A percentile compares a stretch with the other conserved stretches of the same genome.
phyloP scores from a whole-genome alignment of 2,888 invertebrate genomes.

The Chloroclysta siterata region DNA sequence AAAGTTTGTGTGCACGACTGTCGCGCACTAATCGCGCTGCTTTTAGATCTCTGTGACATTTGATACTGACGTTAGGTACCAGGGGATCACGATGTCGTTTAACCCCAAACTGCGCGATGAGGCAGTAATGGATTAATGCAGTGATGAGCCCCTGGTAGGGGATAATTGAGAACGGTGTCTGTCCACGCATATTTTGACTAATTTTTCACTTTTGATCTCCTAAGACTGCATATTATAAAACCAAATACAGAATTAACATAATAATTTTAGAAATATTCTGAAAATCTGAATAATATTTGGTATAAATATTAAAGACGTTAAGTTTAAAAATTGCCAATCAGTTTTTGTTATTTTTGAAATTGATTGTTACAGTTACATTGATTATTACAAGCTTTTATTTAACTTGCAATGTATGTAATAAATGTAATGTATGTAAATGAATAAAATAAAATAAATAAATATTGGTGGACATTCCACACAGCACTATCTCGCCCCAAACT shows the following conservation, averaged over 20 bases:
- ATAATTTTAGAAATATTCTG: background rate
- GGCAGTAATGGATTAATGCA: slow-evolving; percentile 71
- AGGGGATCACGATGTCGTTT: slow-evolving; percentile 70
- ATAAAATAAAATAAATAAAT: too few species aligned
- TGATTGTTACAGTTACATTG: too few species aligned
- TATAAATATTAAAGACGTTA: too few species aligned
- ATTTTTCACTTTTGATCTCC: slow-evolving; percentile 21
- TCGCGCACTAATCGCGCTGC: slow-evolving; percentile 60
- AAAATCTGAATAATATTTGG: background rate
- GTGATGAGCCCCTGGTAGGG: slow-evolving; percentile 30
- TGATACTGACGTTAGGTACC: slow-evolving; percentile 69
- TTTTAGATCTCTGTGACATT: slow-evolving; percentile 73
- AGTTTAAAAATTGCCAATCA: too few species aligned
- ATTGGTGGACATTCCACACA: too few species aligned
- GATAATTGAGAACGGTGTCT: slow-evolving; percentile 16
- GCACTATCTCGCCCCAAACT: too few species aligned
- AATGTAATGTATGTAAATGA: too few species aligned
- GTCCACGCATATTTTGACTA: slow-evolving; percentile 19
- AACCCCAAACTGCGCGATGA: slow-evolving; percentile 74
- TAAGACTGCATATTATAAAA: slow-evolving; percentile 20
- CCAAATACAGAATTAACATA: background rate
- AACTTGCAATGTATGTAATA: too few species aligned
- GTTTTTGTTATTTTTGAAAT: too few species aligned
- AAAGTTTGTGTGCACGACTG: slow-evolving; percentile 34
- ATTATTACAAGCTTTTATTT: too few species aligned